Conservation (phyloP, 2,888 invertebrate species). For the Lucinisca nassula region DNA sequence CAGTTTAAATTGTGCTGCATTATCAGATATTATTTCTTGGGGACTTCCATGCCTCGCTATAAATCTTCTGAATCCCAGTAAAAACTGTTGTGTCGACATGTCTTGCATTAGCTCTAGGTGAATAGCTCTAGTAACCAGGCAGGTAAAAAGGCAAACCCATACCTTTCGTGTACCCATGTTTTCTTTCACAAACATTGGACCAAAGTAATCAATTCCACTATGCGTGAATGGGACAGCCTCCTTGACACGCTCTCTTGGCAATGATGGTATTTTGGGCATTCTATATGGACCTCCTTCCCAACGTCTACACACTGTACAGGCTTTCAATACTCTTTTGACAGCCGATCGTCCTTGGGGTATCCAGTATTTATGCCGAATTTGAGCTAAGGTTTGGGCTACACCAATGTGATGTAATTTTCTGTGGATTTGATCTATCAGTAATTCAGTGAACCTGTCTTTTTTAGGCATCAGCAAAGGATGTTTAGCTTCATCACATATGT, state of each 20-base stretch:
- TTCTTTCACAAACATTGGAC: neutral
- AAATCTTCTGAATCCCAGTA: slow-evolving; percentile 8
- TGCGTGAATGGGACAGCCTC: neutral
- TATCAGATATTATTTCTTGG: neutral
- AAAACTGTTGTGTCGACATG: slow-evolving; percentile 28
- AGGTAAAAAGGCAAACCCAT: slow-evolving; percentile 16
- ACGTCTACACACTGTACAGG: neutral
- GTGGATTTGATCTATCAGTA: slow-evolving; percentile 16
- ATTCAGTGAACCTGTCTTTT: neutral
- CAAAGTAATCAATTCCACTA: neutral
- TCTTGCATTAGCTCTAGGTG: slow-evolving; percentile 50
- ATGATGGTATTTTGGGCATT: neutral
- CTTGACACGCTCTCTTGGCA: neutral
- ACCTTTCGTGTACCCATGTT: neutral
- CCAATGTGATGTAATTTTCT: slow-evolving; percentile 28
- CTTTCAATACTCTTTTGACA: neutral
- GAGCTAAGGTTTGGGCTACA: slow-evolving; percentile 43
- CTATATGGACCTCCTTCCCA: neutral
- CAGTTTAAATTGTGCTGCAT: neutral
- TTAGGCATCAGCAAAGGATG: slow-evolving; percentile 24
- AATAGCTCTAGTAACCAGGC: slow-evolving; percentile 26
- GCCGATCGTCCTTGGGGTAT: slow-evolving; percentile 7
- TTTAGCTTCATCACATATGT: slow-evolving; percentile 4
- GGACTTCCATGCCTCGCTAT: neutral
- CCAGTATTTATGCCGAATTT: slow-evolving; percentile 16